Evolutionary conservation across 64 coral and sea anemone genomes (phyloP).

Genomic region (Pachyseris speciosa): DNA sequence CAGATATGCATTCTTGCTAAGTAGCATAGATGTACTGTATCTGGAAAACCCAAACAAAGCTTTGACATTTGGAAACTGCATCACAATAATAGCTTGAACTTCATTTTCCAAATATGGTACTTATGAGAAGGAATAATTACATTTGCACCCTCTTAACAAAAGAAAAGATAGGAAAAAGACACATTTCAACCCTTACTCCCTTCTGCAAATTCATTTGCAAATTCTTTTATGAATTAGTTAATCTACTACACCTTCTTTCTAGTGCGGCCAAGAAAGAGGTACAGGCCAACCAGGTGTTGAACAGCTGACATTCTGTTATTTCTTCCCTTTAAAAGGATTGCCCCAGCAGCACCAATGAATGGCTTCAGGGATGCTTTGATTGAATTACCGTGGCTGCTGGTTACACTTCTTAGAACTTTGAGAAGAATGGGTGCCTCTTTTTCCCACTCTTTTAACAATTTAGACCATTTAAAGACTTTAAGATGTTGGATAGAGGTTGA

Average conservation of each 20-base stretch:
- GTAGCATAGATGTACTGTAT: too few relatives aligned
- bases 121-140: too few relatives aligned
- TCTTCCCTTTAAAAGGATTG: constrained; percentile 16
- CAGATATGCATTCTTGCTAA: too few relatives aligned
- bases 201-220: too few relatives aligned
- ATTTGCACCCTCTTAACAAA: too few relatives aligned
- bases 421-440: constrained; percentile 10
- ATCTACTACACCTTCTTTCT: constrained; percentile 44
- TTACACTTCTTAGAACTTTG: constrained; percentile 3
- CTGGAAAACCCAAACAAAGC: too few relatives aligned
- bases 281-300: constrained; percentile 25
- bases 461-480: not conserved
- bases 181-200: too few relatives aligned
- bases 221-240: too few relatives aligned
- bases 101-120: too few relatives aligned
- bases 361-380: not conserved
- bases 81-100: too few relatives aligned
- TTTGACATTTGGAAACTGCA: too few relatives aligned
- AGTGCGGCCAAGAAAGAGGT: constrained; percentile 10
- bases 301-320: constrained; percentile 25
- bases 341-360: constrained; percentile 23
- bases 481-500: constrained; percentile 5
- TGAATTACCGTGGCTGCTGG: not conserved
- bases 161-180: too few relatives aligned
- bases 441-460: constrained; percentile 12